Conservation (phyloP, 2,888 invertebrate genomes). For the Gastrophysa polygoni region DNA sequence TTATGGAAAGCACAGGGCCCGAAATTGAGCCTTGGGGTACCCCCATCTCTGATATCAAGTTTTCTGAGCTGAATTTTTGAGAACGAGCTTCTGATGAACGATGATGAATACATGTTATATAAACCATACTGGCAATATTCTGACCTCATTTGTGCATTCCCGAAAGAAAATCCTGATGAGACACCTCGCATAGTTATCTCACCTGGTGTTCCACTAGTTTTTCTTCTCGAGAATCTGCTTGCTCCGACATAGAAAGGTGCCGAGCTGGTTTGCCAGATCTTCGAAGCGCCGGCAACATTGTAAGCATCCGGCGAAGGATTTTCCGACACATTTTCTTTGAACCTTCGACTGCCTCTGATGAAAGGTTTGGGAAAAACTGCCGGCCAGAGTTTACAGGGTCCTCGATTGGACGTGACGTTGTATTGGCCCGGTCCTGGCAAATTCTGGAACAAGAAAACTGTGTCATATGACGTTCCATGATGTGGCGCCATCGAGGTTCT, state of each 20-base stretch:
- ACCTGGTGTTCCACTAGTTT: constrained; percentile 17
- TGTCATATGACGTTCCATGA: constrained; percentile 8
- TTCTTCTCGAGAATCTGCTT: constrained; percentile 18
- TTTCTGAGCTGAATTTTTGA: too few relatives aligned
- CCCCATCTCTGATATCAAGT: too few relatives aligned
- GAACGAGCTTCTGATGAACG: too few relatives aligned
- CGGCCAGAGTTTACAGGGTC: constrained; percentile 28
- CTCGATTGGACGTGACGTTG: constrained; percentile 25
- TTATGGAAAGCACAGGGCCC: too few relatives aligned
- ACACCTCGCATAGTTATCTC: too few relatives aligned
- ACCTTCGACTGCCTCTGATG: constrained; percentile 40
- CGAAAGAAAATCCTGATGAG: too few relatives aligned
- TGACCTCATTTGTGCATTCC: too few relatives aligned
- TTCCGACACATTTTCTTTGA: constrained; percentile 22
- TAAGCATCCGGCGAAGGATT: constrained; percentile 44
- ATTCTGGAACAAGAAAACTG: constrained; percentile 14
- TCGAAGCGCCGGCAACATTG: constrained; percentile 13
- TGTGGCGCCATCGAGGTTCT: too few relatives aligned
- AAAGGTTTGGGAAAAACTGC: constrained; percentile 46
- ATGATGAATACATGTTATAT: too few relatives aligned
- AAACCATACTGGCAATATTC: too few relatives aligned
- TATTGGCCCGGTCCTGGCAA: constrained; percentile 50
- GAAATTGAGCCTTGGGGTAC: too few relatives aligned
- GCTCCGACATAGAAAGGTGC: constrained; percentile 30
- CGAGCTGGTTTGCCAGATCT: neutral